Evolutionary conservation across 92 coral and sea anemone genomes (phyloP), one percentile per base, ranked within the genome.

Genomic region (Pocillopora grandis): DNA sequence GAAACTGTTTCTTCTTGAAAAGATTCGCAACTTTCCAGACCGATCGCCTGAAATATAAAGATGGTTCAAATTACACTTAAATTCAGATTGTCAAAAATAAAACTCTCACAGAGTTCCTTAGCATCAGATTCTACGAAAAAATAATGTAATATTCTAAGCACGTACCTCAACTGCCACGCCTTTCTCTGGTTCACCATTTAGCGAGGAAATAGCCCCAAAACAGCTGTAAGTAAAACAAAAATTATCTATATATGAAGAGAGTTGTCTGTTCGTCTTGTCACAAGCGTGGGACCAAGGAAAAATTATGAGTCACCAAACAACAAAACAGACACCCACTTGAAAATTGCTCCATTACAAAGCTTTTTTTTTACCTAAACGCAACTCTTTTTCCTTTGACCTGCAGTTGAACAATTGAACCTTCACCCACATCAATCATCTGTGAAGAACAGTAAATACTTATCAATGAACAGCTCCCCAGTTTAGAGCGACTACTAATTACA

Each of bases 1-100:
- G 98, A 91, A 37, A 94, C 86, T 5, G 99, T 96, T 81, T 96
- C 99, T 85, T 96, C 99, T 71, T 96, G 99, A 89, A 91, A 94
- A 52, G 98, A 95, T 88, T 96, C 98, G 58, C 99, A 96, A 59
- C 98, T 94, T 66, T 81, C 89, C 76, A 94, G 86, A 80, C 99
- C 99, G 17, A 91, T 91, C 9, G 98, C 99, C 99, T 96, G 62
- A 12, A 68, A 76, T 70, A 48, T 10, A 59, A 12, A 8, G 23
- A 36, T 13, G 65, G 9, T 10, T 12, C 13, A 12, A 64, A 35
- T 42, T 42, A 42, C 52, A 3, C 52, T 42, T 42, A 42, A 42
- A 12, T 5, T 59, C 62, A 12, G 62, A 10, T 12, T 12, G 62
- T 16, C 62, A 16, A 35, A n/a, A 70, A 31, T 27, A 27, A 2